Percentiles rank a stretch among this genome's conserved stretches.
These are phyloP conservation scores for Oscheius sp. DNA, from an alignment of 1,140 invertebrate species.

Conservation along the genomic window DNA sequence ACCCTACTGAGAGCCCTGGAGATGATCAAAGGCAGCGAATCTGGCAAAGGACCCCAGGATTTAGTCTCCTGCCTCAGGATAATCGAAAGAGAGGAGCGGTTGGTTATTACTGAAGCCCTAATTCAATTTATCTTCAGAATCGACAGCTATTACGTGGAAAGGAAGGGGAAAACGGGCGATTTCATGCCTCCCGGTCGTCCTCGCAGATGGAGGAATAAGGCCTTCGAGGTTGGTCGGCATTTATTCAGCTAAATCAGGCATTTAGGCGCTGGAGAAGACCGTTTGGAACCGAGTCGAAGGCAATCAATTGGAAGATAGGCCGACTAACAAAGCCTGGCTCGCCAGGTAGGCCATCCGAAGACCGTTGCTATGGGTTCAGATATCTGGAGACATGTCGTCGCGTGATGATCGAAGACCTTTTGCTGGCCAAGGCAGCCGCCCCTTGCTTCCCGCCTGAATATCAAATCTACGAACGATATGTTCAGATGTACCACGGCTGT, in stretches of 20 bases:
- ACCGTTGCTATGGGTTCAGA: slow-evolving; percentile 66
- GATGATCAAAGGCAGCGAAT: slow-evolving; percentile 85
- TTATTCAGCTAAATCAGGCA: background rate
- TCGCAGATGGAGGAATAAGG: slow-evolving; percentile 84
- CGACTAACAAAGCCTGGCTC: slow-evolving; percentile 91
- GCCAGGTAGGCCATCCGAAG: slow-evolving; percentile 70
- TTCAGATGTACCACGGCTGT: slow-evolving; percentile 87
- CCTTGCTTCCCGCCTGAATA: slow-evolving; percentile 94
- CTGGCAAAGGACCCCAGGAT: slow-evolving; percentile 78
- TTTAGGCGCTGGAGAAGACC: slow-evolving; percentile 41
- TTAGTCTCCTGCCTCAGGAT: slow-evolving; percentile 93
- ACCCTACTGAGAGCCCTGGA: slow-evolving; percentile 85
- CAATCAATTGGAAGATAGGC: slow-evolving; percentile 85
- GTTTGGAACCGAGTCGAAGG: slow-evolving; percentile 63
- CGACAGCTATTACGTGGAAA: slow-evolving; percentile 57
- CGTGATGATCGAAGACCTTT: slow-evolving; percentile 47
- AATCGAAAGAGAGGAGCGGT: slow-evolving; percentile 75
- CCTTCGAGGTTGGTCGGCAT: slow-evolving; percentile 62
- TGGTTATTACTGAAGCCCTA: slow-evolving; percentile 68
- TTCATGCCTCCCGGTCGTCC: slow-evolving; percentile 89
- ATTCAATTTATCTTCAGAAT: slow-evolving; percentile 50
- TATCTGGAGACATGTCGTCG: slow-evolving; percentile 55
- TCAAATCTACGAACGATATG: slow-evolving; percentile 83
- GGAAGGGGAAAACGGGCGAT: slow-evolving; percentile 62
- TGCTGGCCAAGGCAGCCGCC: slow-evolving; percentile 71